phyloP scores from a whole-genome alignment of 1,140 invertebrate species.

The Papilio polyxenes region DNA sequence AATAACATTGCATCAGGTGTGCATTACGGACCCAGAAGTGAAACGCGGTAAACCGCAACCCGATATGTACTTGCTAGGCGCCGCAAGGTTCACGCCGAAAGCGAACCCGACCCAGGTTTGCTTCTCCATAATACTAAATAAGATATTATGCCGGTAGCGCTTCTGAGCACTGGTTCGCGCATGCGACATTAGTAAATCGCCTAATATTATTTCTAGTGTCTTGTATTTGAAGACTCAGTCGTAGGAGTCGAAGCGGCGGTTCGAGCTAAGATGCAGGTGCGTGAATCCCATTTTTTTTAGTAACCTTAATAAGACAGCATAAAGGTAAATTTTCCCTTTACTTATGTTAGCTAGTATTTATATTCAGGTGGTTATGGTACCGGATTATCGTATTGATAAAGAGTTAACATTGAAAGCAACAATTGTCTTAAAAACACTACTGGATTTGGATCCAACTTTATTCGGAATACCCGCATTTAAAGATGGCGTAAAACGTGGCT shows the following conservation, averaged over 20 bases:
- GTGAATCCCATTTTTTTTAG: slow-evolving; percentile 15
- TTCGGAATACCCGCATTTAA: slow-evolving; percentile 93
- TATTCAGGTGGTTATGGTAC: slow-evolving; percentile 92
- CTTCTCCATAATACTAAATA: slow-evolving; percentile 14
- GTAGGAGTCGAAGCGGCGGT: slow-evolving; percentile 90
- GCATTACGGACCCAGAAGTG: slow-evolving; percentile 86
- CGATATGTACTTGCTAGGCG: slow-evolving; percentile 88
- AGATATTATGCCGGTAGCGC: not conserved
- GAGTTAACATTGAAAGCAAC: slow-evolving; percentile 84
- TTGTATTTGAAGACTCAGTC: slow-evolving; percentile 95
- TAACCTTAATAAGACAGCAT: not conserved
- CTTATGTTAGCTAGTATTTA: not conserved
- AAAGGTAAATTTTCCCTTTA: not conserved
- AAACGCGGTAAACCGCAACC: slow-evolving; percentile 88
- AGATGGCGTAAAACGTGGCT: slow-evolving; percentile 28
- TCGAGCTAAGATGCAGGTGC: slow-evolving; percentile 91
- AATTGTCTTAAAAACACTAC: slow-evolving; percentile 85
- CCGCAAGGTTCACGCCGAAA: slow-evolving; percentile 83
- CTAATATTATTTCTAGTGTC: slow-evolving; percentile 82
- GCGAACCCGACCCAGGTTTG: slow-evolving; percentile 80
- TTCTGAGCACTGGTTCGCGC: not conserved
- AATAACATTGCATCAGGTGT: slow-evolving; percentile 81
- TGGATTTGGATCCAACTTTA: slow-evolving; percentile 90
- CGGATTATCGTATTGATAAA: slow-evolving; percentile 84
- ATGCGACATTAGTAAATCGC: not conserved